Evolutionary conservation across 2,888 invertebrate genomes (phyloP).

Genomic region (Celastrina argiolus): DNA sequence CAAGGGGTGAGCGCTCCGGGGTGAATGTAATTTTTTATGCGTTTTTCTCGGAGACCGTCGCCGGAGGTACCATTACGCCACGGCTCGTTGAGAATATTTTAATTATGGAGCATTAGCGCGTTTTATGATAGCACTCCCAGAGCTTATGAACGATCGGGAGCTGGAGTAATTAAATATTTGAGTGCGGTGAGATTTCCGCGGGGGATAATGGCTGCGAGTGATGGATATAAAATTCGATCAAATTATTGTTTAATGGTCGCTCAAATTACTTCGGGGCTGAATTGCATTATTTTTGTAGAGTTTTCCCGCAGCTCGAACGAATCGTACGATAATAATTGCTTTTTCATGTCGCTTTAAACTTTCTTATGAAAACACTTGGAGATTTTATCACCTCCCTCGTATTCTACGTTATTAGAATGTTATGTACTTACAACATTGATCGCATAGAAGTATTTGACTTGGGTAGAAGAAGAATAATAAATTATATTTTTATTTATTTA

Average conservation of each 20-base stretch:
- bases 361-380: background rate
- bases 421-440: too few species aligned
- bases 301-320: slow-evolving; percentile 30
- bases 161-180: slow-evolving; percentile 77
- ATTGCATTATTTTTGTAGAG: slow-evolving; percentile 31
- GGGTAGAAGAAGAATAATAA: too few species aligned
- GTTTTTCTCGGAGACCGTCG: slow-evolving; percentile 74
- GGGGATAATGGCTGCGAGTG: slow-evolving; percentile 64
- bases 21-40: slow-evolving; percentile 80
- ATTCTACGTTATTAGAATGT: background rate
- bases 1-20: slow-evolving; percentile 78
- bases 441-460: too few species aligned
- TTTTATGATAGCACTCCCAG: slow-evolving; percentile 77
- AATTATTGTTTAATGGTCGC: slow-evolving; percentile 73
- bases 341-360: slow-evolving; percentile 2
- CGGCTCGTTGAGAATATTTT: slow-evolving; percentile 80
- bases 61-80: slow-evolving; percentile 78
- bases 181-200: slow-evolving; percentile 75
- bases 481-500: too few species aligned
- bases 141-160: slow-evolving; percentile 76
- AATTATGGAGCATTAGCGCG: slow-evolving; percentile 79
- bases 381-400: background rate
- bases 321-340: background rate
- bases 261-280: slow-evolving; percentile 57
- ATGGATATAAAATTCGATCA: slow-evolving; percentile 75